Conservation (phyloP, 2,888 invertebrate genomes). For the Byasa hedistus region DNA sequence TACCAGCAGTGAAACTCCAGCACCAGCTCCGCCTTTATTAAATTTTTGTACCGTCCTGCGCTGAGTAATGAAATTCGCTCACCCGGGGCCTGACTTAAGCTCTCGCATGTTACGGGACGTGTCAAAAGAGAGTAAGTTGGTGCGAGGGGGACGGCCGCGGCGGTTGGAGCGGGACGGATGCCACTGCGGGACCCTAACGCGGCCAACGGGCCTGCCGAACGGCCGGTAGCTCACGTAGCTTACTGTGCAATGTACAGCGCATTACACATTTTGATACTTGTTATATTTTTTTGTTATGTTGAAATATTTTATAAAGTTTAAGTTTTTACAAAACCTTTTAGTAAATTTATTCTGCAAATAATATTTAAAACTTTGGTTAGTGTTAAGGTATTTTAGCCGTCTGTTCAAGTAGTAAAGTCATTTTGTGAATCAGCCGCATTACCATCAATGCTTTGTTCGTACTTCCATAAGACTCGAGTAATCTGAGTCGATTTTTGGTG, state of each 20-base stretch:
- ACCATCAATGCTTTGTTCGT: too few relatives aligned
- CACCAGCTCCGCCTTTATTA: slow-evolving; percentile 49
- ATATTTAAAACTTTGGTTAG: too few relatives aligned
- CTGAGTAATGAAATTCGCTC: slow-evolving; percentile 44
- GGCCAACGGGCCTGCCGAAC: slow-evolving; percentile 46
- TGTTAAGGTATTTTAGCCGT: too few relatives aligned
- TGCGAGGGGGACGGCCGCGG: slow-evolving; percentile 36
- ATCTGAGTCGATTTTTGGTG: too few relatives aligned
- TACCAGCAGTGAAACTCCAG: too few relatives aligned
- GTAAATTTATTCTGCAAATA: too few relatives aligned
- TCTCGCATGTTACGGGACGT: slow-evolving; percentile 43
- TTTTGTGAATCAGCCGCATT: too few relatives aligned
- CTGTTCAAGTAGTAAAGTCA: too few relatives aligned
- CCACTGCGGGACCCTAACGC: slow-evolving; percentile 38
- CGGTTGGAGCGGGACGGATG: slow-evolving; percentile 39
- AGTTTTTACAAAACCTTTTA: not conserved
- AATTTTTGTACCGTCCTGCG: slow-evolving; percentile 47
- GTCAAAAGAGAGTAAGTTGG: slow-evolving; percentile 40
- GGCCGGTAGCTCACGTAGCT: slow-evolving; percentile 51
- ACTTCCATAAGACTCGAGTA: too few relatives aligned
- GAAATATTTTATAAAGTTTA: too few relatives aligned
- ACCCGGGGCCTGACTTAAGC: slow-evolving; percentile 42
- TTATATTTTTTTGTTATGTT: not conserved
- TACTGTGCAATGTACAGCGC: slow-evolving; percentile 46
- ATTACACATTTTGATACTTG: slow-evolving; percentile 53